Evolutionary conservation across 2,113 vertebrate species (phyloP), one percentile per base, ranked within the genome.

Genomic region (Pitta sordida): DNA sequence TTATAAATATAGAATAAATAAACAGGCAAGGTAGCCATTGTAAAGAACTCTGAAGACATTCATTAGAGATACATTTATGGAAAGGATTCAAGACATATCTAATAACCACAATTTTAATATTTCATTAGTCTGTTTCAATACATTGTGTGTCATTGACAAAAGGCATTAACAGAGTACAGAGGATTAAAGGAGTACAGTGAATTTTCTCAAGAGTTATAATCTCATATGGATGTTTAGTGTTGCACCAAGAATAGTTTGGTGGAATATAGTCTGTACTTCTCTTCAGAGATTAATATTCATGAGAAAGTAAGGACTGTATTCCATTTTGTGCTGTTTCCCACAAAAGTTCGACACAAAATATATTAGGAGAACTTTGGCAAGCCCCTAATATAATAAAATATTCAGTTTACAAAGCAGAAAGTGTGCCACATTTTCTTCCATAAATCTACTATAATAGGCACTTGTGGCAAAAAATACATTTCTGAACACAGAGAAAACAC

Each of bases 321-420:
- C 51, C 59, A 88, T 80, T 88, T 94, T 67, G 39, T 74, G 15
- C 51, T 52, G 36, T 70, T 94, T 95, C 93, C 82, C 82, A 96
- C 87, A 94, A 83, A 69, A 86, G 59, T 23, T 90, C 41, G 90
- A 94, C 87, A 96, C n/a, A 83, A 95, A 88, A 93, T 80, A 80
- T 30, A 85, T 83, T 41, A 75, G 68, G 60, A 93, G 48, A 94
- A 55, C 52, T 83, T 96, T 95, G 94, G 90, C 90, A 96, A 93
- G 60, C 12, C 4, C 24, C 59, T 64, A 30, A 91, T 93, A 90
- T 49, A 94, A 90, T 89, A 90, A 94, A 96, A 94, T 88, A 90
- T 67, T 91, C 64, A 29, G 79, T 95, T 95, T 86, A 94, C 70
- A 96, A 86, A 94, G 90, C 71, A 94, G 71, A 95, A 88, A 94